Conservation (phyloP, 1,140 invertebrate species). For the Philotrypesis tridentata region DNA sequence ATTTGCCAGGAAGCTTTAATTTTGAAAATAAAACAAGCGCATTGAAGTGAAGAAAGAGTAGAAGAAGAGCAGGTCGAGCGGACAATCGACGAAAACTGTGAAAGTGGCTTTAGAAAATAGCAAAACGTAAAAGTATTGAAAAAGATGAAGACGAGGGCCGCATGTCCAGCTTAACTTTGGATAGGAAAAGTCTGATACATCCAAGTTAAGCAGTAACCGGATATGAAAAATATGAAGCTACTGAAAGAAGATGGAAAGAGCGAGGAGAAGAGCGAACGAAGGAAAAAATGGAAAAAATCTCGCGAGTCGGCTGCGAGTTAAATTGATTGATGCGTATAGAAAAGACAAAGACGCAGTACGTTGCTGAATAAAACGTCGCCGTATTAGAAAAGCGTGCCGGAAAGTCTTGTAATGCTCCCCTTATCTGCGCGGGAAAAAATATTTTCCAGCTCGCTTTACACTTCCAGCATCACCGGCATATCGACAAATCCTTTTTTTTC, state of each 20-base stretch:
- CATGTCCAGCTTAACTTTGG: neutral
- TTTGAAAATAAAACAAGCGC: neutral
- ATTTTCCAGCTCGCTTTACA: too few relatives aligned
- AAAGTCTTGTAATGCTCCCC: too few relatives aligned
- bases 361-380: too few relatives aligned
- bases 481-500: too few relatives aligned
- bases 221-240: neutral
- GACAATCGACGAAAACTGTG: neutral
- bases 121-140: conserved; percentile 1
- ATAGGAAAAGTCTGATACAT: neutral
- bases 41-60: neutral
- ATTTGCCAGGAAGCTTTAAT: too few relatives aligned
- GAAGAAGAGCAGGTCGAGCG: neutral
- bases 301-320: too few relatives aligned
- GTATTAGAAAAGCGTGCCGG: too few relatives aligned
- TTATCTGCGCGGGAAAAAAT: too few relatives aligned
- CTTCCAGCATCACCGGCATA: too few relatives aligned
- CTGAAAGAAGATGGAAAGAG: neutral
- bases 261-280: neutral
- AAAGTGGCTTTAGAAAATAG: neutral
- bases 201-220: neutral
- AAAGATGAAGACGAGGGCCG: neutral
- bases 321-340: too few relatives aligned
- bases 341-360: too few relatives aligned
- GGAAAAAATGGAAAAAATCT: neutral